Conservation (phyloP, 2,888 invertebrate genomes). For the Trissolcus brochymenae region DNA sequence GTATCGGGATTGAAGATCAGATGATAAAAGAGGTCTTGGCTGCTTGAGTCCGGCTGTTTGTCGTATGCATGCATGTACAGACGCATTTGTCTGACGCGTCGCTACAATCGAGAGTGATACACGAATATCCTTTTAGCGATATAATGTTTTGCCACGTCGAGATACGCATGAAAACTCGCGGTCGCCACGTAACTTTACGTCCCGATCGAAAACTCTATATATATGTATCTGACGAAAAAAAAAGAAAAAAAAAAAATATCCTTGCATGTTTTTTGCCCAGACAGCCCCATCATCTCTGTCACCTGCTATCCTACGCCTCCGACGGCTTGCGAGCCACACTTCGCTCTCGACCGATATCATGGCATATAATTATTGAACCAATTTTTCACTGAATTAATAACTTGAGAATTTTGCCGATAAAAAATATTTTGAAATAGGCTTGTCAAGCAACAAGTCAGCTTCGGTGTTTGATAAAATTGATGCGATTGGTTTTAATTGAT, state of each 20-base stretch:
- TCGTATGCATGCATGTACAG: conserved; percentile 24
- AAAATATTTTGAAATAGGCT: too few relatives aligned
- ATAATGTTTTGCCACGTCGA: conserved; percentile 51
- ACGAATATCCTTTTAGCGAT: conserved; percentile 68
- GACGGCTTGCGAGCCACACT: too few relatives aligned
- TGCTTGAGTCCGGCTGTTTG: conserved; percentile 36
- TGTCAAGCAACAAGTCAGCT: too few relatives aligned
- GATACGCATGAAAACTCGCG: conserved; percentile 54
- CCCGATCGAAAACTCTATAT: conserved; percentile 23
- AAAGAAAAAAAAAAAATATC: too few relatives aligned
- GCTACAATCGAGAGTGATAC: conserved; percentile 62
- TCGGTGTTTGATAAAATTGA: too few relatives aligned
- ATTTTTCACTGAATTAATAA: too few relatives aligned
- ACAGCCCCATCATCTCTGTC: too few relatives aligned
- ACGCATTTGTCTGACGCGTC: conserved; percentile 56
- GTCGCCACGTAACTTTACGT: conserved; percentile 54
- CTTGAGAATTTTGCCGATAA: too few relatives aligned
- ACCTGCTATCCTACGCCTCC: too few relatives aligned
- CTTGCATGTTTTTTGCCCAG: neutral
- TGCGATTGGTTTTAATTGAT: too few relatives aligned
- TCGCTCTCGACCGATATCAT: too few relatives aligned
- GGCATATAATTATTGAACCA: too few relatives aligned
- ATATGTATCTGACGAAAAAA: conserved; percentile 25
- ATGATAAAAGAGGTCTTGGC: conserved; percentile 39
- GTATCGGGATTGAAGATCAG: conserved; percentile 39